phyloP scores from a whole-genome alignment of 2,797 vertebrate genomes.

The Saguinus oedipus region DNA sequence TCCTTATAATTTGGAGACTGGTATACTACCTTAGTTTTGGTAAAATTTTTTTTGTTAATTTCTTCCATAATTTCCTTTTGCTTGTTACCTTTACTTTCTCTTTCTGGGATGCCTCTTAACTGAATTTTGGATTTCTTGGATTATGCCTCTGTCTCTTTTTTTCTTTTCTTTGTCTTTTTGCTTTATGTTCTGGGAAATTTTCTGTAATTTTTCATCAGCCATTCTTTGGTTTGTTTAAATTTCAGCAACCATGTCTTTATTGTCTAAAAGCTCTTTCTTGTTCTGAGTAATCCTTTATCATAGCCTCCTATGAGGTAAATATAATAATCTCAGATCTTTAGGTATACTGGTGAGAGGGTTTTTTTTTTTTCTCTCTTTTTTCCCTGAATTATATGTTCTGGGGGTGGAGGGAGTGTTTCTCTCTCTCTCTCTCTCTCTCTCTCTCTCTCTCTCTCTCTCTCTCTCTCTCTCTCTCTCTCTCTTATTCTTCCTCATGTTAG shows the following conservation, averaged over 20 bases:
- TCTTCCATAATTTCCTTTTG: constrained; percentile 14
- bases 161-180: constrained; percentile 8
- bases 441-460: neutral
- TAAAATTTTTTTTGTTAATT: neutral
- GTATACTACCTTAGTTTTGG: neutral
- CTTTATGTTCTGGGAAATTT: constrained; percentile 26
- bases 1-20: constrained; percentile 36
- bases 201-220: neutral
- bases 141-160: neutral
- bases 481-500: constrained; percentile 15
- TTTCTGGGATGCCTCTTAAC: neutral
- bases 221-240: neutral
- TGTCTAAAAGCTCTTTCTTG: constrained; percentile 5
- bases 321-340: constrained; percentile 12
- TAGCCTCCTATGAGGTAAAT: neutral
- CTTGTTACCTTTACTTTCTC: constrained; percentile 17
- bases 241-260: neutral
- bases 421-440: neutral
- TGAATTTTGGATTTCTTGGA: constrained; percentile 2
- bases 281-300: constrained; percentile 32
- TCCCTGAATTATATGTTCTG: neutral
- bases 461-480: neutral
- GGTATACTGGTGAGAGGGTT: neutral
- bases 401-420: neutral
- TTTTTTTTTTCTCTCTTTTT: neutral